A percentile compares a stretch with the other conserved stretches of the same genome.
These are phyloP conservation scores for Pseudorhiza aurosa DNA, from an alignment of 30 jellyfish, hydroid and myxozoan genomes.

Conservation along the genomic window DNA sequence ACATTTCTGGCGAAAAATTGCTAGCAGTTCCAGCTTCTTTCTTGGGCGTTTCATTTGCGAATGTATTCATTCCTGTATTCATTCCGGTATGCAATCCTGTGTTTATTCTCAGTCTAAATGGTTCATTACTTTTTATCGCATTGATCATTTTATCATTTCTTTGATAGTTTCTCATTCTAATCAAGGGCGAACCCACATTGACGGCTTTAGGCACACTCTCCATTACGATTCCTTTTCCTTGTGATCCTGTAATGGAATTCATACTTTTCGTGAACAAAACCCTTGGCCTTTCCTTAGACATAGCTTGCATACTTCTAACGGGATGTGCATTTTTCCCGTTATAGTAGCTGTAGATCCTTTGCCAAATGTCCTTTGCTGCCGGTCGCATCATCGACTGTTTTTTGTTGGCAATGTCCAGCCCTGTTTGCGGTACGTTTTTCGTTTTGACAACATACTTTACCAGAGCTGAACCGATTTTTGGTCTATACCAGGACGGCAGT, in stretches of 20 bases:
- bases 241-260: background rate
- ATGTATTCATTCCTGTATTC: background rate
- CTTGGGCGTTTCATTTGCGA: background rate
- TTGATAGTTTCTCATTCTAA: background rate
- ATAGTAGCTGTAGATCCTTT: slow-evolving; percentile 52
- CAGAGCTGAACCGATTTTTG: slow-evolving; percentile 67
- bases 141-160: background rate
- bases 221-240: background rate
- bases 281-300: background rate
- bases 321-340: slow-evolving; percentile 38
- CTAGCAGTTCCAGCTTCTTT: background rate
- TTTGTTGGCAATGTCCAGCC: slow-evolving; percentile 27
- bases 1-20: slow-evolving; percentile 28
- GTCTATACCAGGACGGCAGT: slow-evolving; percentile 79
- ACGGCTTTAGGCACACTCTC: background rate
- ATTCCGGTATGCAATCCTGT: too few relatives aligned
- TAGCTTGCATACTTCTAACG: background rate
- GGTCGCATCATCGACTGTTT: slow-evolving; percentile 47
- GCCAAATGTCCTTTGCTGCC: slow-evolving; percentile 47
- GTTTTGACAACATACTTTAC: slow-evolving; percentile 62
- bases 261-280: background rate
- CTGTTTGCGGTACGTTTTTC: background rate
- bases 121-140: too few relatives aligned
- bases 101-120: background rate
- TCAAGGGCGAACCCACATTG: slow-evolving; percentile 13